phyloP scores from a whole-genome alignment of 2,797 vertebrate species.

The Antrozous pallidus region DNA sequence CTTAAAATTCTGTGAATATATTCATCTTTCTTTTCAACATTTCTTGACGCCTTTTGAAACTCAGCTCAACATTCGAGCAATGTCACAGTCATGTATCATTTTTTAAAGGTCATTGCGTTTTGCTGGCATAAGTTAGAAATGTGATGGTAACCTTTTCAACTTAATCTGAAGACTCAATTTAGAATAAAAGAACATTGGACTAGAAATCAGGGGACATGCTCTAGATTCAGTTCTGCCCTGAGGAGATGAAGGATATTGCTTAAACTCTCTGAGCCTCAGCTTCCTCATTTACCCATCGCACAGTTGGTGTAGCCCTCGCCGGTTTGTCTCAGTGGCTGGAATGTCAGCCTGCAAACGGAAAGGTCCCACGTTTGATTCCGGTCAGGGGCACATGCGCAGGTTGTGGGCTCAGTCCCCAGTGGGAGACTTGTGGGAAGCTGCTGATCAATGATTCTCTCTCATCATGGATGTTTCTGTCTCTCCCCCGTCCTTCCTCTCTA shows the following conservation, averaged over 20 bases:
- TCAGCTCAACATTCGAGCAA: background rate
- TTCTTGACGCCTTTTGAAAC: background rate
- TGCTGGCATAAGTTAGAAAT: slow-evolving; percentile 4
- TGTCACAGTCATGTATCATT: background rate
- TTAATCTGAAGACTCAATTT: slow-evolving; percentile 17
- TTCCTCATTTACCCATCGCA: background rate
- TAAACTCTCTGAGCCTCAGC: background rate
- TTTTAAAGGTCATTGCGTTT: background rate
- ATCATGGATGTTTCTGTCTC: too few relatives aligned
- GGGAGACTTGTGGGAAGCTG: too few relatives aligned
- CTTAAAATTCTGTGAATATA: background rate
- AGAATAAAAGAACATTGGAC: background rate
- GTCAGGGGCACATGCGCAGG: too few relatives aligned
- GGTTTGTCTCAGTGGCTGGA: too few relatives aligned
- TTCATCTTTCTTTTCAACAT: background rate
- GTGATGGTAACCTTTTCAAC: background rate
- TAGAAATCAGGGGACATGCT: background rate
- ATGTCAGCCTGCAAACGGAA: too few relatives aligned
- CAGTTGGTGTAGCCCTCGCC: background rate
- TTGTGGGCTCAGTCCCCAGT: too few relatives aligned
- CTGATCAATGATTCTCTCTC: too few relatives aligned
- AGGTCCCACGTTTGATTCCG: too few relatives aligned
- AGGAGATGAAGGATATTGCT: background rate
- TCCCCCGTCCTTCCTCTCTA: too few relatives aligned
- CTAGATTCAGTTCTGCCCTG: background rate